Percentiles rank a stretch among this genome's conserved stretches.
These are phyloP conservation scores for Exaiptasia diaphana DNA, from an alignment of 64 coral and sea anemone species.

Conservation along the genomic window DNA sequence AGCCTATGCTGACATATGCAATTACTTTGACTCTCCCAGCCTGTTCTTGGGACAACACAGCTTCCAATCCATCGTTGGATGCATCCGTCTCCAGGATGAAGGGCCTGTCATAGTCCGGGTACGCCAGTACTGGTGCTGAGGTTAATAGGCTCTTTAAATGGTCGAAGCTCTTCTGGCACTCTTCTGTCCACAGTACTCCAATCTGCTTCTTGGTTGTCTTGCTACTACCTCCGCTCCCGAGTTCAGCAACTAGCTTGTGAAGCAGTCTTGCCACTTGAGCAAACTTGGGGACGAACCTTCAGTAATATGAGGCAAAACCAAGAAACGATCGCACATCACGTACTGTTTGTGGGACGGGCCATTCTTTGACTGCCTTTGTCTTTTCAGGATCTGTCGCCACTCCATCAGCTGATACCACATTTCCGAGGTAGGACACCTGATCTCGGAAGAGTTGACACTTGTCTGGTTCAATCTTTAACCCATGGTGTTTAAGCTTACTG, in stretches of 20 bases:
- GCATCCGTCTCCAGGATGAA: constrained; percentile 36
- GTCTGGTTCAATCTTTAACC: constrained; percentile 33
- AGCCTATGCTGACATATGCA: constrained; percentile 10
- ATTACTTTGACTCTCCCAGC: neutral
- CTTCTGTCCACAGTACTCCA: constrained; percentile 5
- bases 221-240: constrained; percentile 11
- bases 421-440: constrained; percentile 21
- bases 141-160: neutral
- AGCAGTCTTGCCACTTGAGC: constrained; percentile 25
- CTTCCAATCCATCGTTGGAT: constrained; percentile 29
- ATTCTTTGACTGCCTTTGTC: constrained; percentile 17
- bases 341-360: constrained; percentile 20
- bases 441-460: constrained; percentile 57
- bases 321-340: constrained; percentile 54
- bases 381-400: constrained; percentile 24
- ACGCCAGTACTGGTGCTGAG: constrained; percentile 36
- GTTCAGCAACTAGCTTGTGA: neutral
- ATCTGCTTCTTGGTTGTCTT: neutral
- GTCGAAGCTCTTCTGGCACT: constrained; percentile 3
- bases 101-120: constrained; percentile 22
- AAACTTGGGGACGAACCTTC: constrained; percentile 38
- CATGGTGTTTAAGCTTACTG: constrained; percentile 15
- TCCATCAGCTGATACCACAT: constrained; percentile 36
- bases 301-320: constrained; percentile 49
- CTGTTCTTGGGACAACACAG: constrained; percentile 21